Evolutionary conservation across 2,888 invertebrate species (phyloP), one percentile per base, ranked within the genome.

Genomic region (Cyaniris semiargus): DNA sequence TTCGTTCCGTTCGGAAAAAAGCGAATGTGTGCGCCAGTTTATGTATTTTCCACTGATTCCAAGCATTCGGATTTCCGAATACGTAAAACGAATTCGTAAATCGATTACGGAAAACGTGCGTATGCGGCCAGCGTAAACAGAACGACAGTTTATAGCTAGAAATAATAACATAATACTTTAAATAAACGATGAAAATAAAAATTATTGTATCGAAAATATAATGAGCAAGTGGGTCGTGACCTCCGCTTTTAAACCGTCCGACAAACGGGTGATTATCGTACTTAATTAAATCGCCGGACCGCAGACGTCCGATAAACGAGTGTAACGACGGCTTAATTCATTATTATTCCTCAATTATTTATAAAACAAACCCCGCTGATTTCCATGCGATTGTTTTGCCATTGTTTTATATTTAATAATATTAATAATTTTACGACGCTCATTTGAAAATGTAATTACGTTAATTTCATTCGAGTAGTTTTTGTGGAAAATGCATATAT

Each of bases 271-370:
- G 66, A 66, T 66, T 66, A 66, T 66, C 66, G 27, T 27, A 15
- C 66, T 27, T 66, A 66, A 66, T 66, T 27, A 66, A 66, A 66
- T 66, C 66, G 66, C 18, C 66, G 23, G 72, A 72, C 38, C 72
- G 72, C 38, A 53, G 27, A 23, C 48, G 27, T 21, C 53, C 74
- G 48, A 74, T 48, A 74, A 74, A 74, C 27, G 48, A 48, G 18
- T 74, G 74, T 74, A 74, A 48, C 53, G 74, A 74, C 27, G 21
- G 74, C 53, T 53, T 71, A 71, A 38, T 48, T 74, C 74, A 74
- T 53, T 53, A 53, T 48, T 74, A 74, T 74, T 74, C 74, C 48
- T 15, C 53, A 27, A 74, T 74, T 74, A 53, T 48, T 74, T 53
- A 48, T 74, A 74, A 74, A 48, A 48, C 74, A 74, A 74, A 74